A percentile compares a stretch with the other conserved stretches of the same genome.
Evolutionary conservation across 2,888 invertebrate genomes (phyloP).

Genomic region (Pomacea canaliculata): DNA sequence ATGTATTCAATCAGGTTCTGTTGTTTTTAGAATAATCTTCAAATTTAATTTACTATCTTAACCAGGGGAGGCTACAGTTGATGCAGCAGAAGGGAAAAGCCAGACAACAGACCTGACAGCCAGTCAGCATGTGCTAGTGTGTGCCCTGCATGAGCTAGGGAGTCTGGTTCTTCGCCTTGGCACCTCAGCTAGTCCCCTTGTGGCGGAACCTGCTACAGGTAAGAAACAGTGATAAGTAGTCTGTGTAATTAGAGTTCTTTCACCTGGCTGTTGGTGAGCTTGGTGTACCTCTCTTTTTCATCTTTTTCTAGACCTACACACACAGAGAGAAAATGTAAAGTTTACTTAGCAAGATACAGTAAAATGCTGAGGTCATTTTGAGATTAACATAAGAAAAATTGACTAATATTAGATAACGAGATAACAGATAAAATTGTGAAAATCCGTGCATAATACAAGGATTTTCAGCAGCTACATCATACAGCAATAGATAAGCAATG

Average conservation of each 20-base stretch:
- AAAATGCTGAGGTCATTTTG: no score
- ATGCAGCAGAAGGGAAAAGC: slow-evolving; percentile 51
- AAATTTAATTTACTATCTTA: not conserved
- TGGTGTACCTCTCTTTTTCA: not conserved
- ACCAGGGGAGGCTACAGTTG: slow-evolving; percentile 59
- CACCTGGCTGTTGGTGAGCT: not conserved
- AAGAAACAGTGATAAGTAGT: slow-evolving; percentile 45
- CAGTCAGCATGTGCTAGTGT: slow-evolving; percentile 74
- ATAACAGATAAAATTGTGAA: no score
- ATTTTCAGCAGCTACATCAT: no score
- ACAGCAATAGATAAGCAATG: no score
- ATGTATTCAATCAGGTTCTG: not conserved
- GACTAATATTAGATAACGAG: no score
- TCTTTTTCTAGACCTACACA: not conserved
- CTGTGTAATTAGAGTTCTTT: not conserved
- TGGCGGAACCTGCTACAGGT: slow-evolving; percentile 89
- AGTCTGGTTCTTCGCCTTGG: slow-evolving; percentile 90
- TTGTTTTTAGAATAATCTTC: not conserved
- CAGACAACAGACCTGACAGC: slow-evolving; percentile 51
- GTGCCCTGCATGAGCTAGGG: slow-evolving; percentile 94
- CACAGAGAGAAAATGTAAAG: no score
- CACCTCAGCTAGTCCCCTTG: slow-evolving; percentile 92
- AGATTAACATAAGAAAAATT: no score
- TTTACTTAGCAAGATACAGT: no score
- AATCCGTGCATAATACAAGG: no score